A percentile compares a stretch with the other conserved stretches of the same genome.
Evolutionary conservation across 2,113 vertebrate genomes (phyloP).

Genomic region (Sinocyclocheilus grahami): DNA sequence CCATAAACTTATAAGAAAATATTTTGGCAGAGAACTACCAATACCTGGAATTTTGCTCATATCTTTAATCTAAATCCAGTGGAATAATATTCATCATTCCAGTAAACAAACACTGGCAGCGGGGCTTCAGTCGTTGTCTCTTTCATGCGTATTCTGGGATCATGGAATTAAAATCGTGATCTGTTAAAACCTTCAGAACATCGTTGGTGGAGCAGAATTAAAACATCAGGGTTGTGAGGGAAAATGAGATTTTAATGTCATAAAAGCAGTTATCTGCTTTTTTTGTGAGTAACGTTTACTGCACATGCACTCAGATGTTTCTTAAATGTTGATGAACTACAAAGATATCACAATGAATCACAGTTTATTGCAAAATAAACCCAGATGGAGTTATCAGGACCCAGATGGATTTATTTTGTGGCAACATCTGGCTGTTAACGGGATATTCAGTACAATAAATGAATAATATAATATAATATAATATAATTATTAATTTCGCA

Average conservation of each 20-base stretch:
- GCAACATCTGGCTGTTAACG: neutral
- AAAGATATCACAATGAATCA: neutral
- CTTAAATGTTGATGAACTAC: neutral
- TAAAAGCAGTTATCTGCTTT: neutral
- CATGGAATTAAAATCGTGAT: neutral
- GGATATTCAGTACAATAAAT: neutral
- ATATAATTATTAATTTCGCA: neutral
- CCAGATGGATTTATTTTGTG: neutral
- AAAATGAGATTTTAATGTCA: neutral
- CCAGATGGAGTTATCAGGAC: neutral
- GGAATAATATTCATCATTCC: neutral
- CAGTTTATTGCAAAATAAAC: neutral
- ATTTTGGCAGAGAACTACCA: neutral
- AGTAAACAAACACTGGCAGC: neutral
- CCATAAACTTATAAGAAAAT: too few relatives aligned
- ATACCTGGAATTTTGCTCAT: neutral
- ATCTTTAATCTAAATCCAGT: slow-evolving; percentile 9
- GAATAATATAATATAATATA: neutral
- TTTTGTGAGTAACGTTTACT: too few relatives aligned
- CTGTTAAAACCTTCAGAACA: neutral
- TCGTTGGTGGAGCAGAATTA: slow-evolving; percentile 3
- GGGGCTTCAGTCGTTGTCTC: neutral
- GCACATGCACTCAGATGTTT: neutral
- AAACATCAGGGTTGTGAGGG: neutral
- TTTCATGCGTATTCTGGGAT: slow-evolving; percentile 20